phyloP scores from a whole-genome alignment of 2,797 vertebrate genomes.

The Sus cebifrons region DNA sequence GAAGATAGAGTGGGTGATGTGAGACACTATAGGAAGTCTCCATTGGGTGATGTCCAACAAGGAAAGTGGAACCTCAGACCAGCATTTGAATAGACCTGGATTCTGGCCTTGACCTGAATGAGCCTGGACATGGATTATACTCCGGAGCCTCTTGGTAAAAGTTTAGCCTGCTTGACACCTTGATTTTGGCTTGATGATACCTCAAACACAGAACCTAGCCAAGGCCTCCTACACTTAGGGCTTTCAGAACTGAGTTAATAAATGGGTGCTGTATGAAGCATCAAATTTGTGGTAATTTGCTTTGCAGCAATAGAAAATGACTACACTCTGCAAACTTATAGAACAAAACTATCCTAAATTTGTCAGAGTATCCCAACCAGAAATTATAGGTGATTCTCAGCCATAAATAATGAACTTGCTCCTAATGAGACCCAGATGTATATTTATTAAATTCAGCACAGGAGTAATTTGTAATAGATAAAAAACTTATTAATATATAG shows the following conservation, averaged over 20 bases:
- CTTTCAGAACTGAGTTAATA: neutral
- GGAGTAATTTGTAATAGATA: neutral
- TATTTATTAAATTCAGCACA: neutral
- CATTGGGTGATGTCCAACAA: accelerated
- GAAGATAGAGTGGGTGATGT: too few relatives aligned
- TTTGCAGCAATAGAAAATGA: neutral
- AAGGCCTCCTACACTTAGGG: neutral
- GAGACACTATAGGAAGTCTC: neutral
- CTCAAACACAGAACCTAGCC: neutral
- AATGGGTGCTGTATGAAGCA: neutral
- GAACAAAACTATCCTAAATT: neutral
- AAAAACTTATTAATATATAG: neutral
- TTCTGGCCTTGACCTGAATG: neutral
- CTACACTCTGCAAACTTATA: neutral
- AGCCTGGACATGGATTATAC: neutral
- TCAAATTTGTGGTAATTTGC: neutral
- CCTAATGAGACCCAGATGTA: neutral
- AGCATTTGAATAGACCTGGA: neutral
- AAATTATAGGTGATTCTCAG: neutral
- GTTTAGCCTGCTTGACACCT: neutral
- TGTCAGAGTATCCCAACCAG: neutral
- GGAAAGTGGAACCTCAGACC: neutral
- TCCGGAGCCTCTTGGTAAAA: neutral
- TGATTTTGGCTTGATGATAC: neutral
- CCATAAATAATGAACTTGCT: neutral